Evolutionary conservation across 2,113 vertebrate genomes (phyloP).

Genomic region (Cheirogaleus medius): DNA sequence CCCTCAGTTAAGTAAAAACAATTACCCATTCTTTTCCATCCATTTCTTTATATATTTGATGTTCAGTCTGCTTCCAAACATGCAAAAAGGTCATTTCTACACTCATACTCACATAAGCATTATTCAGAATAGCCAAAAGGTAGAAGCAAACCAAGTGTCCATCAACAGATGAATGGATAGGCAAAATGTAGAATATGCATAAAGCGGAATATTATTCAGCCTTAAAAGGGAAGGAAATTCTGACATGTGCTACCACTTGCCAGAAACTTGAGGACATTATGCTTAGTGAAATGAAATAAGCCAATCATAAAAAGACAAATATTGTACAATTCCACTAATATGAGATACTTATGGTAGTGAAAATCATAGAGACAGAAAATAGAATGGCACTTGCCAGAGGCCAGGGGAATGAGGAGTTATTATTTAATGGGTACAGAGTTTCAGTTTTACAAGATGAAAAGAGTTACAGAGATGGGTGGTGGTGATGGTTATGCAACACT

Average conservation of each 20-base stretch:
- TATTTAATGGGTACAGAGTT: neutral
- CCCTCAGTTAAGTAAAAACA: neutral
- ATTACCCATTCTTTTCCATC: neutral
- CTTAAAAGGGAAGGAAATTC: neutral
- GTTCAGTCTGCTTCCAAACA: neutral
- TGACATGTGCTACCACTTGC: neutral
- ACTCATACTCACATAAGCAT: fast-evolving
- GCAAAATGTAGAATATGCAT: neutral
- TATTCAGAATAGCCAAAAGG: neutral
- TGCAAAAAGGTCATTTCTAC: neutral
- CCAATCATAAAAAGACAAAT: neutral
- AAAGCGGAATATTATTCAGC: neutral
- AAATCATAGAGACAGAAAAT: neutral
- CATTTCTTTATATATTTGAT: neutral
- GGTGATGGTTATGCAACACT: too few species aligned
- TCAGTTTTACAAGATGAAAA: neutral
- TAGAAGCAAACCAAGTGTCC: too few species aligned
- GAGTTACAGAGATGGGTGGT: too few species aligned
- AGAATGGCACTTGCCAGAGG: neutral
- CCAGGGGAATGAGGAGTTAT: neutral
- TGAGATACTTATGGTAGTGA: neutral
- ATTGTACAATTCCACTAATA: neutral
- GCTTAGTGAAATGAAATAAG: neutral
- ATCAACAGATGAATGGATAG: neutral
- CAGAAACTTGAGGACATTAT: neutral